Conservation (phyloP, 1,140 invertebrate species). For the Solenopsis fugax region DNA sequence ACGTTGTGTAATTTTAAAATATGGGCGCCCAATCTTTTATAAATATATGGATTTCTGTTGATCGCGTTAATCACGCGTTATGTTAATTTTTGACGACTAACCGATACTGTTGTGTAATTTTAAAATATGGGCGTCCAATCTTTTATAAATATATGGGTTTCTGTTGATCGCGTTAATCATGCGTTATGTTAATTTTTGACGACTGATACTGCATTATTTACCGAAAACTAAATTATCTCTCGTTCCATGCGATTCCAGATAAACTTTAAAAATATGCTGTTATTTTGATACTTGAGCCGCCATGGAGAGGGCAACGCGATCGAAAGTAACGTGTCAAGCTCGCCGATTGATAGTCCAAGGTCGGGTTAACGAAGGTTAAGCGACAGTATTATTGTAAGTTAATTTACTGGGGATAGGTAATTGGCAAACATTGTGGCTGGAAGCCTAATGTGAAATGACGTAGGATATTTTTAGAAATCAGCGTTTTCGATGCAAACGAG, state of each 20-base stretch:
- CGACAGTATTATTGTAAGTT: constrained; percentile 33
- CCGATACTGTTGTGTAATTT: too few species aligned
- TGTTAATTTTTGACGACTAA: neutral
- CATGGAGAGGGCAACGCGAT: neutral
- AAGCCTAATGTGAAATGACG: neutral
- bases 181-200: neutral
- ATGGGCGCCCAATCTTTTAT: neutral
- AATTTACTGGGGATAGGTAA: constrained; percentile 35
- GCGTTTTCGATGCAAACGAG: neutral
- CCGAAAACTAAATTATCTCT: neutral
- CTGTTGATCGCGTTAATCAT: neutral
- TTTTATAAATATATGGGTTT: neutral
- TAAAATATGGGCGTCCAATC: neutral
- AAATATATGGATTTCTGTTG: neutral
- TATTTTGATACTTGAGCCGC: neutral
- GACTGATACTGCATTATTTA: neutral
- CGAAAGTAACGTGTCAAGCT: constrained; percentile 11
- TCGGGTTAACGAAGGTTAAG: constrained; percentile 38
- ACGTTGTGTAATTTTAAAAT: neutral
- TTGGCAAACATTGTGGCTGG: neutral
- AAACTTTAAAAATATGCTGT: neutral
- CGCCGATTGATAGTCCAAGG: constrained; percentile 6
- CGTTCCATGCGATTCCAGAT: neutral
- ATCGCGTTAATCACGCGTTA: neutral
- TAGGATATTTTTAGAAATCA: constrained; percentile 31